phyloP scores from a whole-genome alignment of 2,888 invertebrate genomes.

The Cephus pulcher region DNA sequence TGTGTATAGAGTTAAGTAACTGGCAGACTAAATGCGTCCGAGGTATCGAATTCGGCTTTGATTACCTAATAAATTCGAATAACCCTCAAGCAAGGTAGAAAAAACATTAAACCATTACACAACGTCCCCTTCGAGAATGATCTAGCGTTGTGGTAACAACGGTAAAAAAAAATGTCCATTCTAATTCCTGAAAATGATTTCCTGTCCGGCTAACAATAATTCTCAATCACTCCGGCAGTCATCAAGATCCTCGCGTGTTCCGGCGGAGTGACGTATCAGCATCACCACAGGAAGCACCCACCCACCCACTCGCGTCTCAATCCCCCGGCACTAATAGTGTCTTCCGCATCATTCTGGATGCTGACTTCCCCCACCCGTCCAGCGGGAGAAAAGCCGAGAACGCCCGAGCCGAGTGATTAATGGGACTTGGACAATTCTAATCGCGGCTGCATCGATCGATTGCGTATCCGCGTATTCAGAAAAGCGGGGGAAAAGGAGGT shows the following conservation, averaged over 20 bases:
- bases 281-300: neutral
- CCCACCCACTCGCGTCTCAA: conserved; percentile 7
- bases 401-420: neutral
- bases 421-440: conserved; percentile 7
- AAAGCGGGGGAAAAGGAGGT: no score
- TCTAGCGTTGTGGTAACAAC: no score
- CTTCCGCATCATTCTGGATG: conserved; percentile 1
- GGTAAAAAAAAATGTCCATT: no score
- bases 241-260: neutral
- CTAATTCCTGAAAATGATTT: no score
- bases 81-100: no score
- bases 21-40: no score
- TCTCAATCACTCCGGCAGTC: neutral
- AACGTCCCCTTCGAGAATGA: no score
- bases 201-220: no score
- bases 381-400: neutral
- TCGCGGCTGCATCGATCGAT: conserved; percentile 8
- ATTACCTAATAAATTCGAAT: no score
- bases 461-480: neutral
- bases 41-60: no score
- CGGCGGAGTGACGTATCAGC: conserved; percentile 4
- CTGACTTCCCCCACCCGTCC: neutral
- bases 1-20: no score
- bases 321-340: conserved; percentile 4
- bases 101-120: no score